phyloP scores from a whole-genome alignment of 2,797 vertebrate species.

The Thalassophryne amazonica region DNA sequence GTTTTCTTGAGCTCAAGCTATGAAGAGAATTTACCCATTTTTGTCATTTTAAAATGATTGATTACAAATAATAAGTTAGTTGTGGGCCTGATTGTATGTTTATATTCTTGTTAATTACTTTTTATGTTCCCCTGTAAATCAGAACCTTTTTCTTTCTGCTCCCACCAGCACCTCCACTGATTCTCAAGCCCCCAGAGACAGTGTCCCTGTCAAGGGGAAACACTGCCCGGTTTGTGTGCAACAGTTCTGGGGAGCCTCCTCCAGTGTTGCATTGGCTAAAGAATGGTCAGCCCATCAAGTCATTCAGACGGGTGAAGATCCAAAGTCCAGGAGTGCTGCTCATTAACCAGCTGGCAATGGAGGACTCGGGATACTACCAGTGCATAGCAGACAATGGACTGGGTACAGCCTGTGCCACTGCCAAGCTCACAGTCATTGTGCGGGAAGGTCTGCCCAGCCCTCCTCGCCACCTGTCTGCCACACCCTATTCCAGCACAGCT shows the following conservation, averaged over 20 bases:
- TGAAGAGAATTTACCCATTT: too few species aligned
- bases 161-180: slow-evolving; percentile 86
- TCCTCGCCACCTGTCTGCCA: slow-evolving; percentile 83
- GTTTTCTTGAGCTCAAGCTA: too few species aligned
- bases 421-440: slow-evolving; percentile 90
- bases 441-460: slow-evolving; percentile 92
- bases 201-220: slow-evolving; percentile 92
- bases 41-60: too few species aligned
- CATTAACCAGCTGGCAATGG: slow-evolving; percentile 93
- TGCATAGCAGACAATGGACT: slow-evolving; percentile 91
- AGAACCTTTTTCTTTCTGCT: neutral
- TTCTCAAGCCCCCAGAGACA: slow-evolving; percentile 90
- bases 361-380: slow-evolving; percentile 94
- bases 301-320: slow-evolving; percentile 88
- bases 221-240: slow-evolving; percentile 94
- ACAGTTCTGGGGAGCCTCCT: slow-evolving; percentile 88
- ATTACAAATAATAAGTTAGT: too few species aligned
- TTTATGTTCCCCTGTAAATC: neutral
- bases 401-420: slow-evolving; percentile 90
- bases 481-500: slow-evolving; percentile 86
- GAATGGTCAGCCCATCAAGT: slow-evolving; percentile 83
- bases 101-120: too few species aligned
- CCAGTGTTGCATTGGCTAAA: slow-evolving; percentile 89
- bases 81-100: too few species aligned
- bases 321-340: slow-evolving; percentile 90